phyloP scores from a whole-genome alignment of 1,140 invertebrate genomes.

The Drosophila mayri region DNA sequence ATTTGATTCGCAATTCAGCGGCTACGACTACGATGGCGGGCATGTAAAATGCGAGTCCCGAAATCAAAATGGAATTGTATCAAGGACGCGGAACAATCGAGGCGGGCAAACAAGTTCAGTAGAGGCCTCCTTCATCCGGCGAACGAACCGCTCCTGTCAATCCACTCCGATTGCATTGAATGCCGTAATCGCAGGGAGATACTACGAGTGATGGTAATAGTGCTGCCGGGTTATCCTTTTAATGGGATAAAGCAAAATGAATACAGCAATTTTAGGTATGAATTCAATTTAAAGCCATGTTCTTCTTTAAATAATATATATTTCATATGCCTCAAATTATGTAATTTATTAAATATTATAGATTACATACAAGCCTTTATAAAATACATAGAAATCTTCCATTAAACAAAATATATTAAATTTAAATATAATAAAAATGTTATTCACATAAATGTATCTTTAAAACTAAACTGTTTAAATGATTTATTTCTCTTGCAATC shows the following conservation, averaged over 20 bases:
- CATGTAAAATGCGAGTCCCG: slow-evolving; percentile 27
- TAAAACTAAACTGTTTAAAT: not conserved
- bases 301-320: not conserved
- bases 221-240: slow-evolving; percentile 2
- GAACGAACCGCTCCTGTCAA: slow-evolving; percentile 15
- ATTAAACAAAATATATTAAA: not conserved
- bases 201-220: not conserved
- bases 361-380: not conserved
- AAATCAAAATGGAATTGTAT: slow-evolving; percentile 75
- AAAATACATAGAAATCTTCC: not conserved
- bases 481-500: not conserved
- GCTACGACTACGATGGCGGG: not conserved
- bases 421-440: not conserved
- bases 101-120: slow-evolving; percentile 71
- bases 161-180: slow-evolving; percentile 41
- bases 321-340: not conserved
- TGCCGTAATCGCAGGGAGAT: slow-evolving; percentile 35
- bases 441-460: not conserved
- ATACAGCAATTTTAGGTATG: not conserved
- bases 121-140: slow-evolving; percentile 28
- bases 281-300: no score
- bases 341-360: not conserved
- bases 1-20: slow-evolving; percentile 71
- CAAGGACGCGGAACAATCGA: slow-evolving; percentile 81
- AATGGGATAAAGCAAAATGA: not conserved